Evolutionary conservation across 2,888 invertebrate species (phyloP).

Genomic region (Mactromeris polynyma): DNA sequence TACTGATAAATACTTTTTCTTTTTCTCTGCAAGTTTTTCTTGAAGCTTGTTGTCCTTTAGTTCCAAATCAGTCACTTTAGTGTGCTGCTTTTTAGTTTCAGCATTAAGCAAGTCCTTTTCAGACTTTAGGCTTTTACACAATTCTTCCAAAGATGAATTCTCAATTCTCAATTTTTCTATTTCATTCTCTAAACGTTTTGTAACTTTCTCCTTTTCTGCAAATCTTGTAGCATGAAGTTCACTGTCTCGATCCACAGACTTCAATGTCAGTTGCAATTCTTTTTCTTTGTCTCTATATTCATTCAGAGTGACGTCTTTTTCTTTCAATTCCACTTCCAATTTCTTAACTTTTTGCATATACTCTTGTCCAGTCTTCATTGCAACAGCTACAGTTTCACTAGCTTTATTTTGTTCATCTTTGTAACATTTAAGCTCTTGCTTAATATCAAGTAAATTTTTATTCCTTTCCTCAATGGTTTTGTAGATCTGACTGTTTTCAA

Average conservation of each 20-base stretch:
- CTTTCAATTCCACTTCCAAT: constrained; percentile 36
- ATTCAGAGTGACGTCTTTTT: constrained; percentile 42
- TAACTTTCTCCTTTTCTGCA: constrained; percentile 35
- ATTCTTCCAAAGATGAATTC: constrained; percentile 31
- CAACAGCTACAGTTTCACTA: constrained; percentile 18
- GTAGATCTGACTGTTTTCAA: constrained; percentile 21
- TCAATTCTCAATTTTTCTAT: constrained; percentile 17
- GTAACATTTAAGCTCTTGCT: constrained; percentile 28
- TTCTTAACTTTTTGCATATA: constrained; percentile 16
- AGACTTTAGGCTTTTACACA: constrained; percentile 27
- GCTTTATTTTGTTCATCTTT: constrained; percentile 43
- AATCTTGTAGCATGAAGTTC: constrained; percentile 20
- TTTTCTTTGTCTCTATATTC: constrained; percentile 41
- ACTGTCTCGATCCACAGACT: constrained; percentile 21
- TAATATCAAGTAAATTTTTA: background rate
- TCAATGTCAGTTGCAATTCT: constrained; percentile 22
- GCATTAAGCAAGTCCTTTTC: constrained; percentile 27
- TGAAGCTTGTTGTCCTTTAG: constrained; percentile 21
- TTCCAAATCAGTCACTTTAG: constrained; percentile 31
- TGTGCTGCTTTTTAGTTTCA: constrained; percentile 21
- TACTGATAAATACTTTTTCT: constrained; percentile 19
- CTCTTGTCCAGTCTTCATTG: constrained; percentile 34
- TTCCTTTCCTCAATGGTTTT: constrained; percentile 18
- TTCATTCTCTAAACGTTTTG: constrained; percentile 49
- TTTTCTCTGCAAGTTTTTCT: constrained; percentile 25